A percentile compares a stretch with the other conserved stretches of the same genome.
phyloP scores from a whole-genome alignment of 2,113 vertebrate genomes.

The Coturnix japonica region DNA sequence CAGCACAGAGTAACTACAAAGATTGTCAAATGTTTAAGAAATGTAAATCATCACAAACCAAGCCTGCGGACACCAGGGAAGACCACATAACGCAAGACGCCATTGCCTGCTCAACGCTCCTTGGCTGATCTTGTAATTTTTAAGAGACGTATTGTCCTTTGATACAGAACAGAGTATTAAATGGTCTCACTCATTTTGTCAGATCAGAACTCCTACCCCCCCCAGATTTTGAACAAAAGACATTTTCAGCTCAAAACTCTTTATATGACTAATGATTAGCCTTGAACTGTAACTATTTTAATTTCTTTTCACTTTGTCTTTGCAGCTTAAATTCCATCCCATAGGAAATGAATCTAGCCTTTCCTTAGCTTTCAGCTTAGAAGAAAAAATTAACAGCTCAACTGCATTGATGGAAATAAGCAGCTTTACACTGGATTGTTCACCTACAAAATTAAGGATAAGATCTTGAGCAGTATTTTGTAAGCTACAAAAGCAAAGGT shows the following conservation, averaged over 20 bases:
- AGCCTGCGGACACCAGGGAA: rapidly evolving
- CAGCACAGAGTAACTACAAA: background rate
- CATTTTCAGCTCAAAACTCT: background rate
- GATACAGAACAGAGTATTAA: background rate
- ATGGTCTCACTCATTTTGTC: background rate
- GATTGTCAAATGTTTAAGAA: background rate
- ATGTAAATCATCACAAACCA: background rate
- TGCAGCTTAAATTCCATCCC: background rate
- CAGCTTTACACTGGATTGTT: background rate
- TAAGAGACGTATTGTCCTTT: background rate
- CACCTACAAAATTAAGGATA: background rate
- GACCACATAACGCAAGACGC: background rate
- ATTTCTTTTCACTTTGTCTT: background rate
- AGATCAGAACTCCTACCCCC: background rate
- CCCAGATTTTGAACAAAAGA: background rate
- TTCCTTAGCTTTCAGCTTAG: background rate
- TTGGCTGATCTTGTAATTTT: background rate
- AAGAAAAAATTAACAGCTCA: background rate
- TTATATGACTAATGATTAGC: background rate
- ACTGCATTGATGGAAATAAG: background rate
- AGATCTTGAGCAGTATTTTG: background rate
- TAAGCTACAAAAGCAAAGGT: background rate
- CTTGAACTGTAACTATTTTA: background rate
- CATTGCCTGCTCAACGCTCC: background rate
- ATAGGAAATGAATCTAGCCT: background rate